phyloP scores from a whole-genome alignment of 2,113 vertebrate species.

The Anguilla rostrata region DNA sequence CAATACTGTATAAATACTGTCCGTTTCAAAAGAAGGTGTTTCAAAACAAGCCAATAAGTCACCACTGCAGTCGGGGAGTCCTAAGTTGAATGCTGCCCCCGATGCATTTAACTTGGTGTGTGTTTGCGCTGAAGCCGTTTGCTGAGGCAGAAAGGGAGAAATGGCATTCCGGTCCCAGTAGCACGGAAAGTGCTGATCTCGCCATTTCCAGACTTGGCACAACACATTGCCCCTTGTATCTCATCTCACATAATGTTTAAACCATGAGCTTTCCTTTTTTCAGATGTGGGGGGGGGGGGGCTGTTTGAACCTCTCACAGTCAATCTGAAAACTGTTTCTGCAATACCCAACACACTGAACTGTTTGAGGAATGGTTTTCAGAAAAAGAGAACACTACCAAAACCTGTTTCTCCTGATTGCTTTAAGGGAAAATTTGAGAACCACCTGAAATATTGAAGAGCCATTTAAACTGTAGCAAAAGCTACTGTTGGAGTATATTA shows the following conservation, averaged over 20 bases:
- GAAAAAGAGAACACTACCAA: neutral
- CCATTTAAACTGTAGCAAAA: neutral
- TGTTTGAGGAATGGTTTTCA: neutral
- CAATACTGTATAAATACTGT: too few relatives aligned
- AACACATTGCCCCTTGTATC: neutral
- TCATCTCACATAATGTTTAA: slow-evolving; percentile 1
- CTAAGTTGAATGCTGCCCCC: neutral
- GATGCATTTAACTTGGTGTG: neutral
- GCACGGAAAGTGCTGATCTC: neutral
- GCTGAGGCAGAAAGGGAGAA: slow-evolving; percentile 2
- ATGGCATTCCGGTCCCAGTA: neutral
- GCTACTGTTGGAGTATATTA: neutral
- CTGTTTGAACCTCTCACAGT: neutral
- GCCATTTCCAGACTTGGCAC: neutral
- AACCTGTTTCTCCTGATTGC: neutral
- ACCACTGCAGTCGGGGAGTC: neutral
- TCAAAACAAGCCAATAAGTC: neutral
- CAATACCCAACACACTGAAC: neutral
- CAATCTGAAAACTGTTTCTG: neutral
- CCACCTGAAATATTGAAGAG: neutral
- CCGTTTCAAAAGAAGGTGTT: neutral
- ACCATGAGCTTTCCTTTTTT: neutral
- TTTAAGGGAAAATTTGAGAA: neutral
- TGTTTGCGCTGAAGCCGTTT: neutral
- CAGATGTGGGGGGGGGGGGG: neutral